Conservation (phyloP, 2,113 vertebrate species). For the Struthio camelus region DNA sequence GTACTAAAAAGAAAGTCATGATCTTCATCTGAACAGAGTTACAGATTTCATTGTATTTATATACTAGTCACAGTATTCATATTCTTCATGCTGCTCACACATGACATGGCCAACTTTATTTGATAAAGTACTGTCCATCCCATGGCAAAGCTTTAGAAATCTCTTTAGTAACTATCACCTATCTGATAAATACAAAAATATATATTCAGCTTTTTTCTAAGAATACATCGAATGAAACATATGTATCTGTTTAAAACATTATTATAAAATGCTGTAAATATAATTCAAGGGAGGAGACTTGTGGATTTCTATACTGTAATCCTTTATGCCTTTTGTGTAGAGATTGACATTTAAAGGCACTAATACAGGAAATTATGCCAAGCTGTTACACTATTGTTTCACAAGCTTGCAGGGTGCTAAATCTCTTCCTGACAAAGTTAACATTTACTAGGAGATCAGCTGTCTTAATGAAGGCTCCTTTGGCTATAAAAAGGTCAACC, state of each 20-base stretch:
- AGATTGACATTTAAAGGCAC: neutral
- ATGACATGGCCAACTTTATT: neutral
- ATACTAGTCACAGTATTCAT: neutral
- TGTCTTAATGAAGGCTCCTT: neutral
- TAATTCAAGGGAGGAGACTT: neutral
- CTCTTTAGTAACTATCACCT: neutral
- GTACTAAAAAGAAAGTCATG: neutral
- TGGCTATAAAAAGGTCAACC: slow-evolving; percentile 20
- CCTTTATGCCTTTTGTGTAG: neutral
- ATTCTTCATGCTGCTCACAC: neutral
- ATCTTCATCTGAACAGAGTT: neutral
- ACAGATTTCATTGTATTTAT: neutral
- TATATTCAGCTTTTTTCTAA: neutral
- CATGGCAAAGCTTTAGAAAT: neutral
- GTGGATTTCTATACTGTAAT: neutral
- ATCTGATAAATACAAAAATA: neutral
- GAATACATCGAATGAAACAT: neutral
- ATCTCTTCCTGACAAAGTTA: slow-evolving; percentile 26
- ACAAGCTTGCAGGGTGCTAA: neutral
- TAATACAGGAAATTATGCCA: neutral
- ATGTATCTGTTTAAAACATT: neutral
- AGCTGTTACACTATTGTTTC: neutral
- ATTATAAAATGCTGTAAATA: neutral
- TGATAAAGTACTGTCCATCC: neutral
- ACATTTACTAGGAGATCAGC: neutral